A percentile compares a stretch with the other conserved stretches of the same genome.
phyloP scores from a whole-genome alignment of 2,888 invertebrate species.

The Drosophila nigricruria region DNA sequence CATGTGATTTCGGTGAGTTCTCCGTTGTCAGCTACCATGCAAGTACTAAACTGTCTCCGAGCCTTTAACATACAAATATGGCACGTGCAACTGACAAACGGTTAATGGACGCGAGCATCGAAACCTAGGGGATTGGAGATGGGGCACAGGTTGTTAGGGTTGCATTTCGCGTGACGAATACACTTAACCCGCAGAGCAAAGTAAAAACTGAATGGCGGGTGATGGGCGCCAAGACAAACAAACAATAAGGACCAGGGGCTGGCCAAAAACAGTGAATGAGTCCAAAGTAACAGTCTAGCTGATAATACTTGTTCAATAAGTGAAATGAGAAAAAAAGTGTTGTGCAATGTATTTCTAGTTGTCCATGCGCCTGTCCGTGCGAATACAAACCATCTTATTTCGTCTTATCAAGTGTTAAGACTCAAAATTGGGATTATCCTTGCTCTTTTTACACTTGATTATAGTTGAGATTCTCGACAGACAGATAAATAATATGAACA shows the following conservation, averaged over 20 bases:
- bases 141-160: slow-evolving; percentile 37
- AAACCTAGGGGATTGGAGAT: slow-evolving; percentile 4
- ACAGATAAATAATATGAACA: no score
- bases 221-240: slow-evolving; percentile 43
- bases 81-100: slow-evolving; percentile 64
- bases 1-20: slow-evolving; percentile 26
- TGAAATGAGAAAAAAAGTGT: background rate
- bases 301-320: background rate
- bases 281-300: background rate
- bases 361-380: no score
- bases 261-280: slow-evolving; percentile 12
- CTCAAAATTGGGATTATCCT: no score
- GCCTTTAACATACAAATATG: slow-evolving; percentile 65
- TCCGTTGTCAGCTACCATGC: slow-evolving; percentile 31
- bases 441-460: no score
- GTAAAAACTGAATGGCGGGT: slow-evolving; percentile 13
- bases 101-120: slow-evolving; percentile 30
- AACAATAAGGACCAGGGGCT: slow-evolving; percentile 37
- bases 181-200: slow-evolving; percentile 76
- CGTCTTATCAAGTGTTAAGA: no score
- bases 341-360: no score
- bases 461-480: no score
- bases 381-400: no score
- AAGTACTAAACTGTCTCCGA: slow-evolving; percentile 69
- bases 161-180: slow-evolving; percentile 80